Percentiles rank a stretch among this genome's conserved stretches.
phyloP scores from a whole-genome alignment of 2,888 invertebrate genomes.

The Xestia rhomboidea region DNA sequence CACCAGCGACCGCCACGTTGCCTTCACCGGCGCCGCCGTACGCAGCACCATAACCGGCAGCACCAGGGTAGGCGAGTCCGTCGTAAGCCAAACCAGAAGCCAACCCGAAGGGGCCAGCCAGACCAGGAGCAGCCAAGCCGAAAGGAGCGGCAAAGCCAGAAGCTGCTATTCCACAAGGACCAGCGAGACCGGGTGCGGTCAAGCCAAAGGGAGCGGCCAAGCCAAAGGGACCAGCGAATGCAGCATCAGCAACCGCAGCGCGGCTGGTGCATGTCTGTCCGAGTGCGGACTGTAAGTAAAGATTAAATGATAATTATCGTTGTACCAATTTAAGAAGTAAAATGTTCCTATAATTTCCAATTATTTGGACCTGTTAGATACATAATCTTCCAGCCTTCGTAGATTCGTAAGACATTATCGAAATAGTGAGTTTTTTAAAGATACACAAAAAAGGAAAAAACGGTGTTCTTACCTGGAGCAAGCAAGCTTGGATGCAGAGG shows the following conservation, averaged over 20 bases:
- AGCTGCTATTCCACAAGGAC: neutral
- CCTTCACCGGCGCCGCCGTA: slow-evolving; percentile 61
- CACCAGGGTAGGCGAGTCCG: too few species aligned
- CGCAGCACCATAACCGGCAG: slow-evolving; percentile 1
- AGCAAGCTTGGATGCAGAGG: too few species aligned
- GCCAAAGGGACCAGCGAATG: neutral
- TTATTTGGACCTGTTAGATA: too few species aligned
- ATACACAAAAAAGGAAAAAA: too few species aligned
- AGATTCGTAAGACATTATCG: too few species aligned
- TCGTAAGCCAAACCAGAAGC: neutral
- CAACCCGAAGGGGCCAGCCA: neutral
- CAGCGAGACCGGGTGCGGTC: neutral
- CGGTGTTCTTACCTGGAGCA: too few species aligned
- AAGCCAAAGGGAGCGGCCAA: neutral
- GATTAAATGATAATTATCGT: too few species aligned
- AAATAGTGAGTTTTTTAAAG: too few species aligned
- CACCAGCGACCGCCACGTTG: slow-evolving; percentile 57
- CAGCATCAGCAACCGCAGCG: neutral
- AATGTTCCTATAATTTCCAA: too few species aligned
- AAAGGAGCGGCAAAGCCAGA: neutral
- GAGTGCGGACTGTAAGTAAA: neutral
- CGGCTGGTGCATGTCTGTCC: slow-evolving; percentile 10
- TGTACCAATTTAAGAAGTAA: too few species aligned
- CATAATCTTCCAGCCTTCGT: too few species aligned
- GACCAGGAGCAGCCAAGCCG: too few species aligned